Evolutionary conservation across 1,140 invertebrate genomes (phyloP), one percentile per base, ranked within the genome.

Genomic region (Chrysoperla carnea): DNA sequence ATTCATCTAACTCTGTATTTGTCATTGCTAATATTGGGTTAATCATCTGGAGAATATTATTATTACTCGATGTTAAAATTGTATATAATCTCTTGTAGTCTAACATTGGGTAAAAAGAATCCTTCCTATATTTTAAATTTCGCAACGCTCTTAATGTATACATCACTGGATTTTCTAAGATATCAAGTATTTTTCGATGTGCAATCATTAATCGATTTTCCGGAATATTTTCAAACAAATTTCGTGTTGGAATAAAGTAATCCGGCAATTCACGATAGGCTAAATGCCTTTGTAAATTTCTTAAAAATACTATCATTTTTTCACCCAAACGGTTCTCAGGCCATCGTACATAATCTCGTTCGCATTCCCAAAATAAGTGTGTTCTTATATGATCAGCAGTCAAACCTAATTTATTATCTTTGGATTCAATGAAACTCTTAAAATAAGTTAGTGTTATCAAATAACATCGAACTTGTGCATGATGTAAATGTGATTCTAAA

Each of bases 341-440:
- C 81, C 80, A 85, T 37, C 67, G 72, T 3, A 66, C 66, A 48
- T 69, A 72, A 46, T 76, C 70, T 23, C 72, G 70, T 54, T 87
- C 82, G 46, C 79, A 78, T 57, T 83, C 67, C 77, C 78, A 83
- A 53, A 82, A 84, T n/a, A 87, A 55, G 51, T 78, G 73, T 41
- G 75, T 77, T 42, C 78, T 70, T n/a, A 86, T 68, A 53, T 86
- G 82, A 42, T 74, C 69, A 0, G 60, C 57, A 13, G 69, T 68
- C 1, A 80, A 56, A 2, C 76, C 73, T 36, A 70, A 61, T 52
- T 66, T 66, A 9, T 62, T 55, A 15, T 68, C 60, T 29, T 68
- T 55, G 1, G 70, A 71, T 49, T 76, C 73, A 29, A 84, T 63
- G 49, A 77, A 82, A 0, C 70, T 73, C 50, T 81, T 78, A 43